These are phyloP conservation scores for Alethe castanea DNA, from an alignment of 2,113 vertebrate species.

Conservation along the genomic window DNA sequence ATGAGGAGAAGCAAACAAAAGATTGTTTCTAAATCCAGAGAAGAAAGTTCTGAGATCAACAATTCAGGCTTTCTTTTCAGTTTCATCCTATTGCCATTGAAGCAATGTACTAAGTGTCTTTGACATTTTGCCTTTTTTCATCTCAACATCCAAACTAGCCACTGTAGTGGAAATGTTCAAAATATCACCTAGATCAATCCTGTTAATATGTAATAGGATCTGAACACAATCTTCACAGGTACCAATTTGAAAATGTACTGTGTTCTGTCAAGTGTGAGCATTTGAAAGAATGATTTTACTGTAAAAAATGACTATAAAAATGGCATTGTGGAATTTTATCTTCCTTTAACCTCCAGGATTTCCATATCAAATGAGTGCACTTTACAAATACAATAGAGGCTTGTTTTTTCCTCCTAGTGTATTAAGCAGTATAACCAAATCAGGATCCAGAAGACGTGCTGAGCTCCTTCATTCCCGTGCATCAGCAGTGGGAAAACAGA, in stretches of 20 bases:
- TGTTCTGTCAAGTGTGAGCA: conserved; percentile 13
- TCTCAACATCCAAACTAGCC: conserved; percentile 44
- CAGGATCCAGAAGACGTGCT: neutral
- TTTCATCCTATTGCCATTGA: neutral
- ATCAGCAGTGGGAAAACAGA: neutral
- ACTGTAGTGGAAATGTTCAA: conserved; percentile 22
- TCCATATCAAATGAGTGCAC: conserved; percentile 31
- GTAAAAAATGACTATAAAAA: conserved; percentile 30
- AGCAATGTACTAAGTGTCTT: neutral
- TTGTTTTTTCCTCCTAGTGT: neutral
- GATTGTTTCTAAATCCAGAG: conserved; percentile 3
- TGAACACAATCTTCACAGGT: conserved; percentile 29
- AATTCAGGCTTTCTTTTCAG: neutral
- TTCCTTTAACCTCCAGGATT: neutral
- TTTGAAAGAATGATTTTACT: conserved; percentile 26
- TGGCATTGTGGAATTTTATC: conserved; percentile 17
- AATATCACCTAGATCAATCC: conserved; percentile 43
- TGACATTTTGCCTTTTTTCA: conserved; percentile 51
- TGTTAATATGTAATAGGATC: conserved; percentile 41
- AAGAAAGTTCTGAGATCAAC: conserved; percentile 1
- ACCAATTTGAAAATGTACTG: conserved; percentile 23
- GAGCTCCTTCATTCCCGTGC: neutral
- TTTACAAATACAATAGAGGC: neutral
- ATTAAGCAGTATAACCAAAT: neutral
- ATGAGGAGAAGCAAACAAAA: neutral